phyloP scores from a whole-genome alignment of 2,113 vertebrate species.

The Natator depressus region DNA sequence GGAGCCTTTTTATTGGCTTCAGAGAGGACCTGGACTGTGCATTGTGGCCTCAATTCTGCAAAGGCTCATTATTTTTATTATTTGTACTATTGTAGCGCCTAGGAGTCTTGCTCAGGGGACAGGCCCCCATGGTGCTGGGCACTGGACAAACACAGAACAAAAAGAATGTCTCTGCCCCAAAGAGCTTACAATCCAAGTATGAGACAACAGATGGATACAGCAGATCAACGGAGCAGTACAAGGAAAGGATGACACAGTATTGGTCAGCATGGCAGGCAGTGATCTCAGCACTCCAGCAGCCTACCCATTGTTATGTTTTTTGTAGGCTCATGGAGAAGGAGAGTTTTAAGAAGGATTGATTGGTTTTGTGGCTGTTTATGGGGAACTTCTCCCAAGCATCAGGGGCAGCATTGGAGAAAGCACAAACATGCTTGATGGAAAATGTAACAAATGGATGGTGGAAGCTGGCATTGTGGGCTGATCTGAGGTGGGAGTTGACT shows the following conservation, averaged over 20 bases:
- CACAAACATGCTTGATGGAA: neutral
- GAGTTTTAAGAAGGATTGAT: neutral
- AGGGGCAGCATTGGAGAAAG: neutral
- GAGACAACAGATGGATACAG: neutral
- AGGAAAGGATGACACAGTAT: neutral
- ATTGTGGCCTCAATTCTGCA: neutral
- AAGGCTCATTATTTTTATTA: neutral
- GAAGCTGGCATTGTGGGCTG: neutral
- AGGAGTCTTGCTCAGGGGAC: neutral
- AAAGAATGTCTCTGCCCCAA: neutral
- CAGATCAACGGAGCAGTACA: neutral
- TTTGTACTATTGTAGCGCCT: neutral
- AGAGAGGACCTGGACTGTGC: neutral
- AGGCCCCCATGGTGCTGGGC: neutral
- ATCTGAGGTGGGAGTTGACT: neutral
- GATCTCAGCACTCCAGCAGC: neutral
- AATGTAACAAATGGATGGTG: neutral
- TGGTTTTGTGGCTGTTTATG: neutral
- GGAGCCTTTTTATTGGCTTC: neutral
- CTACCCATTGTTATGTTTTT: neutral
- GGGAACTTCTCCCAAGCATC: neutral
- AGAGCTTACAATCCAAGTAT: neutral
- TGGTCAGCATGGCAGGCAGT: neutral
- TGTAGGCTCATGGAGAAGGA: neutral
- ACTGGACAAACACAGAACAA: neutral